Conservation (phyloP, 2,113 vertebrate species). For the Sterna hirundo region DNA sequence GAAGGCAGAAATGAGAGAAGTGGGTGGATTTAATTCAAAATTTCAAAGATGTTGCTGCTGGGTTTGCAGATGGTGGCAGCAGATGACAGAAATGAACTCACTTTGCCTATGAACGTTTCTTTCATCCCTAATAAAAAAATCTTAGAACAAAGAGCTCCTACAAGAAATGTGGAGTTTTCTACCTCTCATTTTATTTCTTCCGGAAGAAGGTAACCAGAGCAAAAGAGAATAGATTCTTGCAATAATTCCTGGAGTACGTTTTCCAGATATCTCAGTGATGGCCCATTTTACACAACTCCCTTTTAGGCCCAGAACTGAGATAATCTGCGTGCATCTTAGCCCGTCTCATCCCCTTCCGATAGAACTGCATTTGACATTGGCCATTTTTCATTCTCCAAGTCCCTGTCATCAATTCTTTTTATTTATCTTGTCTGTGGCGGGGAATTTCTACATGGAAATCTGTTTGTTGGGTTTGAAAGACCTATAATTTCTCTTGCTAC, state of each 20-base stretch:
- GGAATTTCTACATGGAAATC: not conserved
- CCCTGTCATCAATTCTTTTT: not conserved
- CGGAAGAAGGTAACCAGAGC: not conserved
- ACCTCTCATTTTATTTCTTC: not conserved
- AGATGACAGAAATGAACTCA: constrained; percentile 38
- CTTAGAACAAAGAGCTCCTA: not conserved
- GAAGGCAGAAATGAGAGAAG: not conserved
- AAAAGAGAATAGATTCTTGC: not conserved
- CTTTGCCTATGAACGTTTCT: constrained; percentile 11
- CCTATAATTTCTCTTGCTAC: not conserved
- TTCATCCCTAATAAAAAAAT: not conserved
- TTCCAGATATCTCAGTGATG: not conserved
- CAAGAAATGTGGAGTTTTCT: not conserved
- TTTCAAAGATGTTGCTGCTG: constrained; percentile 41
- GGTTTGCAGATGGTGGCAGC: constrained; percentile 54
- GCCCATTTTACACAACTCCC: not conserved
- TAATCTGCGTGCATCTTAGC: not conserved
- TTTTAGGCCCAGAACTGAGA: not conserved
- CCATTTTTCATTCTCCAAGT: not conserved
- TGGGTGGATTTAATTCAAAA: not conserved
- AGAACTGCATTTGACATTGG: not conserved
- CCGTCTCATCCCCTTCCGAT: not conserved
- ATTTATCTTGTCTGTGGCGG: not conserved
- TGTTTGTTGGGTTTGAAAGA: not conserved
- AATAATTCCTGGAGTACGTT: not conserved